These are phyloP conservation scores for Mallotus villosus DNA, from an alignment of 2,797 vertebrate genomes.

Conservation along the genomic window DNA sequence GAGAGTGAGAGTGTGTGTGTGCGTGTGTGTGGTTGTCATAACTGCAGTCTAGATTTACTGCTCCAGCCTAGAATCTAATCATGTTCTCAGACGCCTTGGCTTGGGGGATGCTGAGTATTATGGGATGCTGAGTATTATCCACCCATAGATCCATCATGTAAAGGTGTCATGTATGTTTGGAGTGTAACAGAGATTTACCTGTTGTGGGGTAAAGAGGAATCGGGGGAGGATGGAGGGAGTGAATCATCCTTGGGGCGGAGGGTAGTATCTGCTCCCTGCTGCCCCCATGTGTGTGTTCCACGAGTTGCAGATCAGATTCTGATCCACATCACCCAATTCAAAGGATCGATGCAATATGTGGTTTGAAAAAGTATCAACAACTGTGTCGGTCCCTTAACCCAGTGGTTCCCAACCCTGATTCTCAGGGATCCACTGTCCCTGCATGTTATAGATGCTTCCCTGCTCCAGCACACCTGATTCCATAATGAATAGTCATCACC, in stretches of 20 bases:
- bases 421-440: no score
- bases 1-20: slow-evolving; percentile 22
- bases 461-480: no score
- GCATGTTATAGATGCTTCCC: no score
- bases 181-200: neutral
- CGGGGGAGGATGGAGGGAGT: neutral
- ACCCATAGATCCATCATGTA: neutral
- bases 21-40: slow-evolving; percentile 24
- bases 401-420: no score
- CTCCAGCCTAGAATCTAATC: slow-evolving; percentile 36
- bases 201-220: neutral
- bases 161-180: neutral
- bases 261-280: slow-evolving; percentile 23
- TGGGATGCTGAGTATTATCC: neutral
- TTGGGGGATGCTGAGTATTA: neutral
- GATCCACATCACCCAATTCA: neutral
- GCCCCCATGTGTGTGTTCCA: slow-evolving; percentile 47
- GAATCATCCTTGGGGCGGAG: neutral
- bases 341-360: neutral
- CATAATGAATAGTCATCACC: no score
- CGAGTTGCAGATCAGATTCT: neutral
- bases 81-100: neutral
- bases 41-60: slow-evolving; percentile 24
- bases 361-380: no score
- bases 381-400: no score